Evolutionary conservation across 1,140 invertebrate species (phyloP), one percentile per base, ranked within the genome.

Genomic region (Bombus soroeensis): DNA sequence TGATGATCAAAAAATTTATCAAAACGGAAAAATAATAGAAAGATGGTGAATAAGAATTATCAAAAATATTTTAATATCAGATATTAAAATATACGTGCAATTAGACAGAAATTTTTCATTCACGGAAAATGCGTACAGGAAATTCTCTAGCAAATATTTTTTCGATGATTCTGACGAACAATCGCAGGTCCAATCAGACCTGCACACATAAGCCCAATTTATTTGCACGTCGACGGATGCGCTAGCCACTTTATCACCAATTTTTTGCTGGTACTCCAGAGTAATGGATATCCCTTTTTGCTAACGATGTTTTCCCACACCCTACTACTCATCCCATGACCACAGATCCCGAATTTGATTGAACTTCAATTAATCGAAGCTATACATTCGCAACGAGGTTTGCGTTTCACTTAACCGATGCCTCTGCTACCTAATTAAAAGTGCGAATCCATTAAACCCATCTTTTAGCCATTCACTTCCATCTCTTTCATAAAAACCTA

Each of bases 381-480:
- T 77, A 77, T 41, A 83, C 81, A 83, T 77, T 41, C 34, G 37
- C 62, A 53, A 83, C 34, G 32, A 41, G 66, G 81, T 83, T 83
- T 83, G 81, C 81, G 37, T 70, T 77, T 57, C 74, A 77, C 81
- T 81, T 57, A 79, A 32, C 43, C 66, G 79, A 72, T 32, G 66
- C 77, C 32, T 43, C 70, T 18, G 57, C 43, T 68, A 66, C 3
- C 62, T 76, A 83, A 83, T 83, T 83, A 77, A 83, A 83, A 83
- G 39, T 25, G 34, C 62, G 70, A 74, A 34, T 32, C 59, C 66
- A 71, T 78, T 15, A 9, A 37, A 57, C 12, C 34, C 34, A 18
- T 6, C 74, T 25, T 3, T 37, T 37, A 59, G 37, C 34, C 25
- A 81, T 66, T 66, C 47, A 22, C 9, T 47, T 22, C 9, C 1